Evolutionary conservation across 2,797 vertebrate species (phyloP).

Genomic region (Sebastes steindachneri): DNA sequence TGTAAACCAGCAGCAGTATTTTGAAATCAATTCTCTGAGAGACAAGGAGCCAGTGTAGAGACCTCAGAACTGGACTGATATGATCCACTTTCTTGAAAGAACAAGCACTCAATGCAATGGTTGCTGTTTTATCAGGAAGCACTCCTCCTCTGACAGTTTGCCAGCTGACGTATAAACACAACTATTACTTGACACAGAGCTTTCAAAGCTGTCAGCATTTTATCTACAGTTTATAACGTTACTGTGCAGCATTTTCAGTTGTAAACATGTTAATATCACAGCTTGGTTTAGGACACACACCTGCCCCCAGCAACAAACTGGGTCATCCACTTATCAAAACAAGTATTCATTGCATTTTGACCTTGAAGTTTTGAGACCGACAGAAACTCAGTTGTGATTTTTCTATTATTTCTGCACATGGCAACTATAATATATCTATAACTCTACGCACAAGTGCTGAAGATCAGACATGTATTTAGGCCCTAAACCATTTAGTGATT

Average conservation of each 20-base stretch:
- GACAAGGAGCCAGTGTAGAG: too few species aligned
- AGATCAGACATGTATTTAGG: too few species aligned
- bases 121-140: neutral
- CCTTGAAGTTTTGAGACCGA: conserved; percentile 62
- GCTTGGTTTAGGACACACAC: neutral
- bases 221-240: neutral
- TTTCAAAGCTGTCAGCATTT: neutral
- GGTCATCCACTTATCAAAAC: conserved; percentile 7
- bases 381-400: neutral
- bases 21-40: too few species aligned
- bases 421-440: neutral
- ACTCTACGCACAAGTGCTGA: accelerated
- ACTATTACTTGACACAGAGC: neutral
- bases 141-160: neutral
- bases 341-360: conserved; percentile 46
- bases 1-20: too few species aligned
- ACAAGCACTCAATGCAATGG: neutral
- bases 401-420: neutral
- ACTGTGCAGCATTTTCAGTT: neutral
- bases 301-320: neutral
- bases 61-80: too few species aligned
- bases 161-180: neutral
- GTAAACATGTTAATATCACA: accelerated
- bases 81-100: too few species aligned
- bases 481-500: too few species aligned